These are phyloP conservation scores for Pandemis corylana DNA, from an alignment of 2,888 invertebrate genomes.

Conservation along the genomic window DNA sequence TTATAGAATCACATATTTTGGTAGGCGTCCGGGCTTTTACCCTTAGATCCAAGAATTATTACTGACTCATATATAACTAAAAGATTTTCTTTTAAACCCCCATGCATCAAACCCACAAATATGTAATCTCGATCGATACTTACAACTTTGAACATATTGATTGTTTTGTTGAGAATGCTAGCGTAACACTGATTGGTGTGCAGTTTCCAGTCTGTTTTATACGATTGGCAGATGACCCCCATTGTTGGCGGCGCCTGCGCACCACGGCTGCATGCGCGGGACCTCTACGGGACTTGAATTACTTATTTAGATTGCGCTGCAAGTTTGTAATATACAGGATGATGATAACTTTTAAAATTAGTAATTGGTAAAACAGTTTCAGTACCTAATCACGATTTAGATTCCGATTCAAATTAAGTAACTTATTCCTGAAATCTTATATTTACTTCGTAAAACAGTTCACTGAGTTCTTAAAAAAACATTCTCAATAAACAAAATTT, in stretches of 20 bases:
- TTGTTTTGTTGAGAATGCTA: conserved; percentile 57
- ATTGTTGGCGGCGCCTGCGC: conserved; percentile 72
- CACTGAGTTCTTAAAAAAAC: no score
- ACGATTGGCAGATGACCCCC: conserved; percentile 73
- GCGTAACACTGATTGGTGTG: conserved; percentile 66
- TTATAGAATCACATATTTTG: no score
- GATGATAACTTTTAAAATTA: conserved; percentile 44
- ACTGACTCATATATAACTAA: no score
- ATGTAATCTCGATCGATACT: conserved; percentile 54
- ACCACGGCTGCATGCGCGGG: conserved; percentile 65
- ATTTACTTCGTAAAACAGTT: no score
- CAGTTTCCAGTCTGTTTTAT: conserved; percentile 68
- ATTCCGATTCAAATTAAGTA: no score
- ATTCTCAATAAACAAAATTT: no score
- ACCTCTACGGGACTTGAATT: conserved; percentile 71
- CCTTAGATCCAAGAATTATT: no score
- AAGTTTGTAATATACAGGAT: conserved; percentile 56
- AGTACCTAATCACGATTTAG: no score
- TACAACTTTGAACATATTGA: conserved; percentile 83
- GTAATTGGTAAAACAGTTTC: no score
- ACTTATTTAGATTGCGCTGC: conserved; percentile 54
- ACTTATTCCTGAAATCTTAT: no score
- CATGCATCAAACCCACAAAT: background rate
- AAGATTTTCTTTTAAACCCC: background rate
- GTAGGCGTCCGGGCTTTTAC: no score